phyloP scores from a whole-genome alignment of 2,888 invertebrate genomes.

The Drosophila lutescens region DNA sequence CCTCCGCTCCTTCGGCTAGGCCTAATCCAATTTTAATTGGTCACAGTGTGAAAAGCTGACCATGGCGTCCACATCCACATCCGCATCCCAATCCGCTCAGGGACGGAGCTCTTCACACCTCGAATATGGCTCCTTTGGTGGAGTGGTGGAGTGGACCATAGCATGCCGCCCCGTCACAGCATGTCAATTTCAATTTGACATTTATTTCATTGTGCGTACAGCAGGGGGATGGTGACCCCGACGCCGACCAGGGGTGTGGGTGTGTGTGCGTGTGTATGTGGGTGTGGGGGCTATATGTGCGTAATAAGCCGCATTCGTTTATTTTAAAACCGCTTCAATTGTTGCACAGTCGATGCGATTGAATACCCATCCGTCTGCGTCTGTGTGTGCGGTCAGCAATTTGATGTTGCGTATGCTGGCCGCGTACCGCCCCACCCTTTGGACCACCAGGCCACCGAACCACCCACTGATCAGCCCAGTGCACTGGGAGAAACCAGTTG shows the following conservation, averaged over 20 bases:
- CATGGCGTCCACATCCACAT: slow-evolving; percentile 6
- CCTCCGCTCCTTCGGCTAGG: background rate
- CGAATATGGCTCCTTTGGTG: background rate
- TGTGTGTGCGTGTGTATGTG: background rate
- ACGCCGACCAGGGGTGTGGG: background rate
- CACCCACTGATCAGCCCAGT: slow-evolving; percentile 1
- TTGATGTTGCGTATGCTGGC: slow-evolving; percentile 65
- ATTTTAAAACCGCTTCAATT: slow-evolving; percentile 79
- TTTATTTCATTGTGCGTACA: slow-evolving; percentile 63
- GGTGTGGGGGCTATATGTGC: slow-evolving; percentile 23
- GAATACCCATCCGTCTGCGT: slow-evolving; percentile 57
- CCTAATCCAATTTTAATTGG: slow-evolving; percentile 41
- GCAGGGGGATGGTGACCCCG: background rate
- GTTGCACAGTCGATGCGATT: slow-evolving; percentile 67
- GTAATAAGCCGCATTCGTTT: slow-evolving; percentile 78
- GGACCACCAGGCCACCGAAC: background rate
- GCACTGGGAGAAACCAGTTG: background rate
- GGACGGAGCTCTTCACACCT: slow-evolving; percentile 16
- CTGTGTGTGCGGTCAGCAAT: slow-evolving; percentile 62
- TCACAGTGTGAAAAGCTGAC: slow-evolving; percentile 21
- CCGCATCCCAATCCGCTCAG: slow-evolving; percentile 1
- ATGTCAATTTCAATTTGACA: slow-evolving; percentile 76
- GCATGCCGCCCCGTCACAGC: slow-evolving; percentile 50
- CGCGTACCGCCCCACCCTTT: slow-evolving; percentile 40
- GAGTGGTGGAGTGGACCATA: too few species aligned